Evolutionary conservation across 2,797 vertebrate species (phyloP), one percentile per base, ranked within the genome.

Genomic region (Clarias pachynema): DNA sequence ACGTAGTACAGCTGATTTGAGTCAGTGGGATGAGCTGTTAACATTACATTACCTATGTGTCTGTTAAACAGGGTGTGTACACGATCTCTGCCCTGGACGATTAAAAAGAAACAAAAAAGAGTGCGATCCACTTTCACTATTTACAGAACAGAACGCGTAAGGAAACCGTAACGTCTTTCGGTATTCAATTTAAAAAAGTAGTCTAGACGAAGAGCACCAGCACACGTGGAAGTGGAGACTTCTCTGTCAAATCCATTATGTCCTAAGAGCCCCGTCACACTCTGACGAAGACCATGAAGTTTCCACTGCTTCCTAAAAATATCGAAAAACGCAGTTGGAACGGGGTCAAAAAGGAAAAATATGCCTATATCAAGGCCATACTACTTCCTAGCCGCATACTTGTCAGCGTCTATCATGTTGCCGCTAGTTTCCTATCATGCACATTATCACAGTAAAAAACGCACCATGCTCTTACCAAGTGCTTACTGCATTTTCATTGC

Each of bases 81-180:
- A 24, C 7, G 6, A 20, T 59, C 79, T 53, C 59, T 86, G 86
- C 84, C 84, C 7, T 20, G 18, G 75, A 82, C 90, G 92, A 94
- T 85, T 82, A 91, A 95, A 91, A 92, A 91, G 89, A 86, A 90
- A 89, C 89, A 89, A 85, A 86, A 83, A 85, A 85, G 88, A 87
- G 37, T 78, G 74, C 88, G 87, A 84, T 60, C 68, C 77, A 86
- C 69, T 72, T 44, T 22, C 68, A 72, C 84, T 78, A 72, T 90
- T 90, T 85, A 91, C 86, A 89, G 77, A 31, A 65, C 82, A 75
- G 82, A 84, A 59, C 83, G 87, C 6, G 44, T 22, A 40, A 24
- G 12, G 56, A 78, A 22, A n/a, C 22, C 2, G n/a, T 79, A n/a
- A 79, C 4, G 29, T 22, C 57, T 4, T 59, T 78, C 5, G 15